phyloP scores from a whole-genome alignment of 2,888 invertebrate species.

The Clitarchus hookeri region DNA sequence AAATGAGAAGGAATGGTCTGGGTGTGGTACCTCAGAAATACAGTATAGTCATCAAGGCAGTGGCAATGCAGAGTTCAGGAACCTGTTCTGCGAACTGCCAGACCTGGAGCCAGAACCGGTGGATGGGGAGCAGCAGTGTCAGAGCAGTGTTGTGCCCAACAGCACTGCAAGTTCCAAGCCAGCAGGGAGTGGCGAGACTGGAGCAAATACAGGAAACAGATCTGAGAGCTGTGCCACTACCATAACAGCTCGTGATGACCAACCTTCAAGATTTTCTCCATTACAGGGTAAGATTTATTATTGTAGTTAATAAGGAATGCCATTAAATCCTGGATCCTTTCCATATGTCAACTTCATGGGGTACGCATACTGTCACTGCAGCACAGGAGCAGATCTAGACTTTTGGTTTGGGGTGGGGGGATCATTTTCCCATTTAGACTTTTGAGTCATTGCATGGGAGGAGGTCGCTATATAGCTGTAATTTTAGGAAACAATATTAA shows the following conservation, averaged over 20 bases:
- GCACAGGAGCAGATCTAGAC: too few species aligned
- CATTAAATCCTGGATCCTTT: too few species aligned
- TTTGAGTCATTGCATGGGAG: too few species aligned
- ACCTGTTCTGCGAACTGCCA: constrained; percentile 30
- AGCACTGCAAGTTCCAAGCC: background rate
- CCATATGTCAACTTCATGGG: too few species aligned
- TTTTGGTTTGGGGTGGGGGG: too few species aligned
- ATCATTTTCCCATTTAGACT: too few species aligned
- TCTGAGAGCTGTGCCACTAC: background rate
- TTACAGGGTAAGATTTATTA: background rate
- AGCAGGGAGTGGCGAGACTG: background rate
- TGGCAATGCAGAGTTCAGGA: constrained; percentile 26
- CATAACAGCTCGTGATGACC: background rate
- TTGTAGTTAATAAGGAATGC: too few species aligned
- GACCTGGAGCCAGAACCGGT: constrained; percentile 25
- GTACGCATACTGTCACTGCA: too few species aligned
- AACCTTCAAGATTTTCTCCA: background rate
- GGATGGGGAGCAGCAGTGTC: constrained; percentile 10
- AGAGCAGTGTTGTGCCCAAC: background rate
- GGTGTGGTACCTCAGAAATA: background rate
- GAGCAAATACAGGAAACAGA: background rate
- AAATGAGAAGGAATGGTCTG: background rate
- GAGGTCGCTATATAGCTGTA: too few species aligned
- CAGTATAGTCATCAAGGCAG: background rate
- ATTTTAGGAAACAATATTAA: too few species aligned